A percentile compares a stretch with the other conserved stretches of the same genome.
These are phyloP conservation scores for Catharus bicknelli DNA, from an alignment of 2,113 vertebrate species.

Conservation along the genomic window DNA sequence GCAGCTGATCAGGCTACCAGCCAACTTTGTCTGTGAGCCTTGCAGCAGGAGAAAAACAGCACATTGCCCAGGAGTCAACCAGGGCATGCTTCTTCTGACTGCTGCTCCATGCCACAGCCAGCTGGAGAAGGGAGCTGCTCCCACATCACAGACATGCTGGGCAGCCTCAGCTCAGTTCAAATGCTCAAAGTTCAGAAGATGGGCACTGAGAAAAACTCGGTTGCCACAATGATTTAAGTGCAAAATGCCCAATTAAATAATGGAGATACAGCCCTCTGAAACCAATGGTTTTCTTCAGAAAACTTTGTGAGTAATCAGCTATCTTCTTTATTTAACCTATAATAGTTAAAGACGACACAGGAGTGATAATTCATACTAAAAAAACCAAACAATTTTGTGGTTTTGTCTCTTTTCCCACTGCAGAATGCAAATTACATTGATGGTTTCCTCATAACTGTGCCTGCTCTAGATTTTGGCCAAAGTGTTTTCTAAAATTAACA, in stretches of 20 bases:
- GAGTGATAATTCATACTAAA: background rate
- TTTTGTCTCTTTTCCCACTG: background rate
- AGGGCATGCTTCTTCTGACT: accelerated
- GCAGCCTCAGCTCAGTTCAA: background rate
- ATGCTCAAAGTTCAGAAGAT: background rate
- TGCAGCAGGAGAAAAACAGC: background rate
- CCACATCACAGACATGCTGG: background rate
- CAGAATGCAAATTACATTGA: background rate
- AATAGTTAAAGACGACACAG: background rate
- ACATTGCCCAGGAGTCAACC: background rate
- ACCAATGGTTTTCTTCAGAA: background rate
- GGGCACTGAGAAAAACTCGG: background rate
- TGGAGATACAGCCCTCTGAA: too few relatives aligned
- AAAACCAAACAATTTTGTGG: background rate
- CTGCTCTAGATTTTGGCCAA: background rate
- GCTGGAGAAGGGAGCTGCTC: background rate
- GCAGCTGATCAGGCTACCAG: background rate
- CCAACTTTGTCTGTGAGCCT: background rate
- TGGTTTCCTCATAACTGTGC: background rate
- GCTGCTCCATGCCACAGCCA: background rate
- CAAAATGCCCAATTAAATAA: background rate
- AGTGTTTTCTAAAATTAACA: background rate
- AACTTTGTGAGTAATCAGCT: background rate
- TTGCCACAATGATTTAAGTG: background rate
- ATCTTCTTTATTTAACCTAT: background rate